Conservation (phyloP, 2,113 vertebrate genomes). For the Toxotes jaculatrix region DNA sequence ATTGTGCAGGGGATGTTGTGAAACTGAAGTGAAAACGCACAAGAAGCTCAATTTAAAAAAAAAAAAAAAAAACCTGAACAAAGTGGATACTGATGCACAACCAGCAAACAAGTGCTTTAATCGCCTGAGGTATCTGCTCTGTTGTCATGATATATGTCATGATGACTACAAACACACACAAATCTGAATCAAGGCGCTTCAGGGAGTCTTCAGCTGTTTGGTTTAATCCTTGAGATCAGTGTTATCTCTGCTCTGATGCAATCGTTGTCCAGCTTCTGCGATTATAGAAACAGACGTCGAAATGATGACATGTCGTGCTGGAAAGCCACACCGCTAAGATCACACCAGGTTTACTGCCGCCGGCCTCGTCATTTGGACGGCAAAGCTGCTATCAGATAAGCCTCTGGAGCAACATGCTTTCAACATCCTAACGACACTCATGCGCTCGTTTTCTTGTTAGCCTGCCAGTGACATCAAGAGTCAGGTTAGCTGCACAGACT, state of each 20-base stretch:
- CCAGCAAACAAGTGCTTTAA: neutral
- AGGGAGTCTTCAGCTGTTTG: neutral
- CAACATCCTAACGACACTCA: constrained; percentile 6
- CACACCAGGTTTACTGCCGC: neutral
- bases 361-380: constrained; percentile 25
- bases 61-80: neutral
- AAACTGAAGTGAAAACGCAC: neutral
- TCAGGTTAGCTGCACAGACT: constrained; percentile 29
- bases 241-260: constrained; percentile 60
- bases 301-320: constrained; percentile 42
- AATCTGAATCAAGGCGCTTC: too few species aligned
- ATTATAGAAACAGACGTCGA: constrained; percentile 48
- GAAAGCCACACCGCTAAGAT: constrained; percentile 13
- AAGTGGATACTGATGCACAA: neutral
- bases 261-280: constrained; percentile 58
- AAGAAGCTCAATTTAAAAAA: too few species aligned
- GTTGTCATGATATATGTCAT: neutral
- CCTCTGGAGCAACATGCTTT: constrained; percentile 39
- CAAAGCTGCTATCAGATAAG: constrained; percentile 39
- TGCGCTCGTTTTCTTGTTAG: constrained; percentile 52
- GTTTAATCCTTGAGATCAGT: constrained; percentile 32
- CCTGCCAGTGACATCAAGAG: neutral
- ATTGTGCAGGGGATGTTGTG: neutral
- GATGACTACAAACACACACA: neutral
- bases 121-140: neutral